These are phyloP conservation scores for Drosophila aldrichi DNA, from an alignment of 2,888 invertebrate genomes.

Conservation along the genomic window DNA sequence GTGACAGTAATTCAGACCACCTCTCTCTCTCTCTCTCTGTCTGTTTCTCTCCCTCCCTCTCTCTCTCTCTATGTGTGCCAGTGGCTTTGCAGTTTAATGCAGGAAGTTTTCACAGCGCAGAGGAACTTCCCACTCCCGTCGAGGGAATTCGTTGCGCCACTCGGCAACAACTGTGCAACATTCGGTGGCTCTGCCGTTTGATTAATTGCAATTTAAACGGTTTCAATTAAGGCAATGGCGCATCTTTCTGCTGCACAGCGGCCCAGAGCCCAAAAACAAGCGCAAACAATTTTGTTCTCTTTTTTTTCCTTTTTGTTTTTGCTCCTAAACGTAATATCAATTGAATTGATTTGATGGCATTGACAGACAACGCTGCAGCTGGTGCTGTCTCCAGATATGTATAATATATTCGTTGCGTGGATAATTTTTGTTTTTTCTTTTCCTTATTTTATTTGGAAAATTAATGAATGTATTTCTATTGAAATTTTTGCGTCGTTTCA, in stretches of 20 bases:
- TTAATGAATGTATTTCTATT: slow-evolving; percentile 14
- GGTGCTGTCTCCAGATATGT: slow-evolving; percentile 23
- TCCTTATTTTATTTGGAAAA: not conserved
- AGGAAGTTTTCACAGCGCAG: slow-evolving; percentile 38
- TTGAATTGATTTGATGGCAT: slow-evolving; percentile 63
- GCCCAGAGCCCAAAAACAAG: slow-evolving; percentile 40
- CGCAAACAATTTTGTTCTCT: slow-evolving; percentile 23
- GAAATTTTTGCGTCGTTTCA: not conserved
- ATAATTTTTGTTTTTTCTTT: not conserved
- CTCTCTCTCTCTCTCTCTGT: not conserved
- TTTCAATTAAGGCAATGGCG: slow-evolving; percentile 83
- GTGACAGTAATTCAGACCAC: slow-evolving; percentile 69
- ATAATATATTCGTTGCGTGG: slow-evolving; percentile 9
- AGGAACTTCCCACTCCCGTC: slow-evolving; percentile 26
- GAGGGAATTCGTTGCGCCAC: slow-evolving; percentile 72
- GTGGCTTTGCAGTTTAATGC: slow-evolving; percentile 47
- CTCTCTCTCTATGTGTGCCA: not conserved
- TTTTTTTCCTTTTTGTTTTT: slow-evolving; percentile 17
- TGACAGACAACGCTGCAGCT: slow-evolving; percentile 51
- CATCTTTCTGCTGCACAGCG: slow-evolving; percentile 68
- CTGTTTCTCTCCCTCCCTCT: not conserved
- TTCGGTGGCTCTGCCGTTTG: slow-evolving; percentile 63
- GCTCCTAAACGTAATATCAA: slow-evolving; percentile 33
- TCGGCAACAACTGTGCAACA: slow-evolving; percentile 80
- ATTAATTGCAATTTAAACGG: slow-evolving; percentile 85